Base-by-base conservation (phyloP, 2,113 vertebrate species). In the Corythoichthys intestinalis region DNA sequence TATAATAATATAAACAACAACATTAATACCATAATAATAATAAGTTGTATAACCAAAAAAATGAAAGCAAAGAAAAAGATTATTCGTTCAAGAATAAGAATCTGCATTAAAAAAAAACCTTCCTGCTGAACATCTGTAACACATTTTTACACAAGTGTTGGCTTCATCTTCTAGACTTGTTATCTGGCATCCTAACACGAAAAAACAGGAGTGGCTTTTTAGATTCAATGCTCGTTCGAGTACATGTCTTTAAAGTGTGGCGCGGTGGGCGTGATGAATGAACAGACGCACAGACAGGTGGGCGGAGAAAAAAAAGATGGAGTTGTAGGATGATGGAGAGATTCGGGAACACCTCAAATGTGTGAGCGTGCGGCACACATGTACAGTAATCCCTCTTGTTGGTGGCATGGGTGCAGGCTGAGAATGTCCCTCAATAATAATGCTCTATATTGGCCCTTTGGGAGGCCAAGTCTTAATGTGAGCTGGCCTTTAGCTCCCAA, bases 401-500 rank as follows among this genome's bases (percentile, higher is more conserved):
- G 73, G 38, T 73, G 74, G 82, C 64, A 66, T 71, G 69, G 9
- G 39, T 76, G 70, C 71, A 76, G 70, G 47, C 74, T 59, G 85
- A 81, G 77, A 81, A 68, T 83, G 82, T 86, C 83, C 78, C 83
- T 85, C 78, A 85, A 73, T 87, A 76, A 83, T 82, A 86, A 83
- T 81, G 81, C 73, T 86, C 76, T 71, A 74, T 86, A 86, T 87
- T 74, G 81, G 72, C 76, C 88, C 86, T 74, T 73, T 60, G 86
- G 90, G 90, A 88, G 75, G 61, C 48, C 70, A 80, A 76, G 83
- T 88, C 86, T 86, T 85, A 88, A 91, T 81, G 85, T 82, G 82
- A 85, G 76, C 77, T 85, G 86, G 88, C 88, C 89, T 91, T 91
- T 87, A 86, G 80, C 84, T 80, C 84, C 68, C 73, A 85, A 80